Evolutionary conservation across 2,888 invertebrate genomes (phyloP).

Genomic region (Trichopria drosophilae): DNA sequence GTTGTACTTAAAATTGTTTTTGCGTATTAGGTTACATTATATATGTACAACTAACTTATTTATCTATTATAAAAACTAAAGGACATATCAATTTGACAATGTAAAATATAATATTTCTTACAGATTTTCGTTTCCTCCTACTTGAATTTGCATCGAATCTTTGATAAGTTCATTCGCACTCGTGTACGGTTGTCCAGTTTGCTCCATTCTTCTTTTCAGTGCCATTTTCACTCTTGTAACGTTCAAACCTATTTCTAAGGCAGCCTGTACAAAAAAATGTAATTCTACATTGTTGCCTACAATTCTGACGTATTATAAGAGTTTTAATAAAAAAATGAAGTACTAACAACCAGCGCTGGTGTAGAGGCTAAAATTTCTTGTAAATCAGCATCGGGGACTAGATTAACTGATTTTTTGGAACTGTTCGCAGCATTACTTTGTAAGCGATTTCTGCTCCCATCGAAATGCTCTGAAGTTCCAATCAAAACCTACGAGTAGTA

Average conservation of each 20-base stretch:
- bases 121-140: constrained; percentile 63
- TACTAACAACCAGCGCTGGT: constrained; percentile 50
- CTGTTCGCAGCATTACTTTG: too few species aligned
- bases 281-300: constrained; percentile 7
- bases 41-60: too few species aligned
- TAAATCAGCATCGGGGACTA: constrained; percentile 49
- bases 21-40: too few species aligned
- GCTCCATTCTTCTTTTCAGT: constrained; percentile 63
- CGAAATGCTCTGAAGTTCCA: too few species aligned
- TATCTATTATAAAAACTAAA: too few species aligned
- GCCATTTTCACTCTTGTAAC: constrained; percentile 64
- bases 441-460: too few species aligned
- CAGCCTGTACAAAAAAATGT: constrained; percentile 60
- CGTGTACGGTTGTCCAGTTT: constrained; percentile 66
- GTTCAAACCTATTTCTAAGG: constrained; percentile 66
- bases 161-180: constrained; percentile 74
- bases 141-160: constrained; percentile 71
- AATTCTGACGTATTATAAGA: constrained; percentile 6
- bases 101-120: constrained; percentile 28
- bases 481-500: too few species aligned
- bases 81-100: too few species aligned
- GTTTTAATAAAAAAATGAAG: too few species aligned
- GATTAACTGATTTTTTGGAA: too few species aligned
- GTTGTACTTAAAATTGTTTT: too few species aligned
- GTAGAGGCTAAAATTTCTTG: constrained; percentile 49